These are phyloP conservation scores for Sardinella longiceps DNA, from an alignment of 2,797 vertebrate species.

Conservation along the genomic window DNA sequence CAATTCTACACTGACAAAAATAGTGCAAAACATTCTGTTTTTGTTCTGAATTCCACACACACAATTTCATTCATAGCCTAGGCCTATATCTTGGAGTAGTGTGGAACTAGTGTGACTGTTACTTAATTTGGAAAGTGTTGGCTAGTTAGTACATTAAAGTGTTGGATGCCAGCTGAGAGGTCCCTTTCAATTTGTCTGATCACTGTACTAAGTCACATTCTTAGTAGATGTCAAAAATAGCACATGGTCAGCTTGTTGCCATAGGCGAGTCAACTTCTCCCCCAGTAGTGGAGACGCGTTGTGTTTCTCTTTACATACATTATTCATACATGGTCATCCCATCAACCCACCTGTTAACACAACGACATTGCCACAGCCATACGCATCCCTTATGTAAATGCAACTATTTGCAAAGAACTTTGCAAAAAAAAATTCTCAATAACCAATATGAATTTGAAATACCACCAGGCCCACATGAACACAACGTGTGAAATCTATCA, in stretches of 20 bases:
- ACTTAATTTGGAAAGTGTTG: no score
- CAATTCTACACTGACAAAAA: background rate
- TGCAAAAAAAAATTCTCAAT: background rate
- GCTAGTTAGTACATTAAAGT: no score
- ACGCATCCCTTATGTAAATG: slow-evolving; percentile 7
- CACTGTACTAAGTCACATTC: background rate
- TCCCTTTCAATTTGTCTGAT: no score
- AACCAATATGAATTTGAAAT: no score
- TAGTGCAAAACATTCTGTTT: no score
- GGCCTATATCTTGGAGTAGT: no score
- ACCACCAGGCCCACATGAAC: no score
- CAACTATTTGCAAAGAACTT: background rate
- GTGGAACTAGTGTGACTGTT: no score
- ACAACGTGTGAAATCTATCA: no score
- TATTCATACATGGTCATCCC: slow-evolving; percentile 76
- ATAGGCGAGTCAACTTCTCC: slow-evolving; percentile 39
- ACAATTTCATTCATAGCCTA: no score
- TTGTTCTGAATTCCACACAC: no score
- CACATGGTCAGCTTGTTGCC: slow-evolving; percentile 27
- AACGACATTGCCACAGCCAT: slow-evolving; percentile 42
- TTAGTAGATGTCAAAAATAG: slow-evolving; percentile 43
- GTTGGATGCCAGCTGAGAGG: no score
- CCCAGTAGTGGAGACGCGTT: slow-evolving; percentile 61
- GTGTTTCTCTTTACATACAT: slow-evolving; percentile 73
- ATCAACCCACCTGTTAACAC: slow-evolving; percentile 64